Evolutionary conservation across 2,113 vertebrate genomes (phyloP).

Genomic region (Lasiurus borealis): DNA sequence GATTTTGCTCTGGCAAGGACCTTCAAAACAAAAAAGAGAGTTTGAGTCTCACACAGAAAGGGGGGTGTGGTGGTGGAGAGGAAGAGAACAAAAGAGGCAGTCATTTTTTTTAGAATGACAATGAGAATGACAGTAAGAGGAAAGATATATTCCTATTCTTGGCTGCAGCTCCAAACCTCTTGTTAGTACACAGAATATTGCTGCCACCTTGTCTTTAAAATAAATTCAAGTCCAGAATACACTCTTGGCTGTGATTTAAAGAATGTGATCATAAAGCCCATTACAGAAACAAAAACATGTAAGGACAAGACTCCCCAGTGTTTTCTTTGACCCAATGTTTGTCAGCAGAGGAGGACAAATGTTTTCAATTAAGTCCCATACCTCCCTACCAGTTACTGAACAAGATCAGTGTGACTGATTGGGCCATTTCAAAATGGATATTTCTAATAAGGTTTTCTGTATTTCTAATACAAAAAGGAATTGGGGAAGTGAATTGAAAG

Average conservation of each 20-base stretch:
- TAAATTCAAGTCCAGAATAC: not conserved
- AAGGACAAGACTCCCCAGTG: conserved; percentile 31
- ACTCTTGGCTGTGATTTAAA: conserved; percentile 63
- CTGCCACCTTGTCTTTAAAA: conserved; percentile 60
- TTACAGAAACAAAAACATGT: conserved; percentile 59
- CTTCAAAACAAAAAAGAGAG: conserved; percentile 45
- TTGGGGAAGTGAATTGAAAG: not conserved
- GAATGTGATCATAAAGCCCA: conserved; percentile 55
- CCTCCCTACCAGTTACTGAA: not conserved
- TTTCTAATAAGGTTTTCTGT: conserved; percentile 28
- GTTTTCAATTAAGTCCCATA: conserved; percentile 2
- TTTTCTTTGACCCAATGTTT: conserved; percentile 48
- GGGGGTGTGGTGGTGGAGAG: not conserved
- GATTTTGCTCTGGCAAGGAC: conserved; percentile 12
- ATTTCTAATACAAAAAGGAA: not conserved
- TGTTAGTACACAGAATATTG: conserved; percentile 51
- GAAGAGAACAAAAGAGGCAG: not conserved
- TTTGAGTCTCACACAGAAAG: not conserved
- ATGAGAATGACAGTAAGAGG: not conserved
- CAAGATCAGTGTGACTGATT: not conserved
- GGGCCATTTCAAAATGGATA: not conserved
- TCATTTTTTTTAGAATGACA: conserved; percentile 16
- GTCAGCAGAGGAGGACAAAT: not conserved
- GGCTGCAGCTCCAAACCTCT: conserved; percentile 9
- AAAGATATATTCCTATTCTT: conserved; percentile 53